phyloP scores from a whole-genome alignment of 2,888 invertebrate species.

The Carcina quercana region DNA sequence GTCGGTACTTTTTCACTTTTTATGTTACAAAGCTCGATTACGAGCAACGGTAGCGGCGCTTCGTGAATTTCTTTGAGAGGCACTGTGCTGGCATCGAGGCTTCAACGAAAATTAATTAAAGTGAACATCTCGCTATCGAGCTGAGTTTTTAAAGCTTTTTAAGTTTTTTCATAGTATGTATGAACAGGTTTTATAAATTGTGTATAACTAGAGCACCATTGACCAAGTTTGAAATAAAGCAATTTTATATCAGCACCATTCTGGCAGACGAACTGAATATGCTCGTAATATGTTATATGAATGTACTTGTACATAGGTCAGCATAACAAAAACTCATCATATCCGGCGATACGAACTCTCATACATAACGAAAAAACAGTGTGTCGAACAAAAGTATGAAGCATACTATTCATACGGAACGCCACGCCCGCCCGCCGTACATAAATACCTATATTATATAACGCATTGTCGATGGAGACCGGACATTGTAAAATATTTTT shows the following conservation, averaged over 20 bases:
- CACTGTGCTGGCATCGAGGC: constrained; percentile 38
- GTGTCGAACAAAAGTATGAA: background rate
- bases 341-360: background rate
- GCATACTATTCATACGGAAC: background rate
- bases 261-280: too few relatives aligned
- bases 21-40: constrained; percentile 13
- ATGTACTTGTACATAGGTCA: too few relatives aligned
- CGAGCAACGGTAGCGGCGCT: constrained; percentile 9
- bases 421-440: background rate
- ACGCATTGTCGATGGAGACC: too few relatives aligned
- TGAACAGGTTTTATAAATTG: too few relatives aligned
- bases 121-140: constrained; percentile 48
- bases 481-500: too few relatives aligned
- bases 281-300: too few relatives aligned
- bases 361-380: background rate
- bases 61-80: constrained; percentile 47
- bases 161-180: too few relatives aligned
- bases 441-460: too few relatives aligned
- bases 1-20: constrained; percentile 10
- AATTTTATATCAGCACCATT: too few relatives aligned
- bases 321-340: background rate
- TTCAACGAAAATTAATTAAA: constrained; percentile 59
- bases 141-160: too few relatives aligned
- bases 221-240: too few relatives aligned
- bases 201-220: too few relatives aligned